Conservation (phyloP, 1,140 invertebrate genomes). For the Papilio helenus region DNA sequence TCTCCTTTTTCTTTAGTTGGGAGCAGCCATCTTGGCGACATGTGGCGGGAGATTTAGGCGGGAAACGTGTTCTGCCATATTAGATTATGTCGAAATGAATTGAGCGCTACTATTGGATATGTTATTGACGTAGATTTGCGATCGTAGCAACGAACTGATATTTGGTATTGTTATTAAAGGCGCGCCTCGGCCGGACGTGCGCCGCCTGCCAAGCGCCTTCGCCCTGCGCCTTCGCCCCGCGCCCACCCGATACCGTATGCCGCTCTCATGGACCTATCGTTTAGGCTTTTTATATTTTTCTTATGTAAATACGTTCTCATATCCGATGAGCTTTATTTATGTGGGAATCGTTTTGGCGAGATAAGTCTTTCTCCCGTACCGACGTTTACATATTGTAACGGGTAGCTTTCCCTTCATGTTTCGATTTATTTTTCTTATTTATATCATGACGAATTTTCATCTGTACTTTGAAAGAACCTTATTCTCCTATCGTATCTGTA, state of each 20-base stretch:
- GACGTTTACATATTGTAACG: slow-evolving; percentile 69
- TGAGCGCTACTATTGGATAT: slow-evolving; percentile 83
- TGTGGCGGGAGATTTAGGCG: slow-evolving; percentile 82
- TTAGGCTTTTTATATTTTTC: slow-evolving; percentile 83
- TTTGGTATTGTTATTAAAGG: slow-evolving; percentile 82
- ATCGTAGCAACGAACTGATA: slow-evolving; percentile 83
- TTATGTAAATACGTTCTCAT: slow-evolving; percentile 82
- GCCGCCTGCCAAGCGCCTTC: slow-evolving; percentile 60
- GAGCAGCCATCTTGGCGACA: slow-evolving; percentile 82
- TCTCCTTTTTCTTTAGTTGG: slow-evolving; percentile 81
- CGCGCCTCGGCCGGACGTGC: slow-evolving; percentile 72
- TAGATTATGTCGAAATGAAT: slow-evolving; percentile 83
- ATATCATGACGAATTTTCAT: neutral
- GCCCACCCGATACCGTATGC: slow-evolving; percentile 42
- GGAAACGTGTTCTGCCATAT: slow-evolving; percentile 79
- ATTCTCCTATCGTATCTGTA: neutral
- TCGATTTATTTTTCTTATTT: slow-evolving; percentile 21
- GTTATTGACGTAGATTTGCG: slow-evolving; percentile 83
- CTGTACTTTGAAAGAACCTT: no score
- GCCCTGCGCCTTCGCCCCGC: slow-evolving; percentile 52
- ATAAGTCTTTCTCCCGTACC: slow-evolving; percentile 74
- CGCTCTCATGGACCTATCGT: slow-evolving; percentile 77
- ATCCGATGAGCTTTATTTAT: slow-evolving; percentile 83
- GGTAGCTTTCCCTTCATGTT: slow-evolving; percentile 66
- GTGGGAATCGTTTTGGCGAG: slow-evolving; percentile 82